phyloP scores from a whole-genome alignment of 2,888 invertebrate genomes.

The Ophioninae sp. region DNA sequence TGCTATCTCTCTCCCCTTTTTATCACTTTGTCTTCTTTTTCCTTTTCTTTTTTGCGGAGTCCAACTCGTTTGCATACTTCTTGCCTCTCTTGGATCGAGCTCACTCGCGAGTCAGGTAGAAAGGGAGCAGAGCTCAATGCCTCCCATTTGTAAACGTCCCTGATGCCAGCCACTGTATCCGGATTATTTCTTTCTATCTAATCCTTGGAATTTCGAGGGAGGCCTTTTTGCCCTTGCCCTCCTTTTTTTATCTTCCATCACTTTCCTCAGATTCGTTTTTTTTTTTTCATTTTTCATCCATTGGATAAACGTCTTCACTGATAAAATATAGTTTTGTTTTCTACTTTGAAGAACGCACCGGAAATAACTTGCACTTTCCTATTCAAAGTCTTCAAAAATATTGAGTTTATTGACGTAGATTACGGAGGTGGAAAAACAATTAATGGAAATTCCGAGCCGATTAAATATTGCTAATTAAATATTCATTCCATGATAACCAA shows the following conservation, averaged over 20 bases:
- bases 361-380: background rate
- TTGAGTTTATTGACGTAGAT: too few relatives aligned
- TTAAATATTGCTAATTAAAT: background rate
- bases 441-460: background rate
- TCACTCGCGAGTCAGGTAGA: constrained; percentile 41
- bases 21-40: constrained; percentile 37
- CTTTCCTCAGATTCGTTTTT: constrained; percentile 19
- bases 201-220: constrained; percentile 61
- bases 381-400: background rate
- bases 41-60: constrained; percentile 44
- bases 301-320: constrained; percentile 12
- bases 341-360: background rate
- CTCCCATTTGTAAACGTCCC: constrained; percentile 74
- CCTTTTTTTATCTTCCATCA: constrained; percentile 37
- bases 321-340: constrained; percentile 19
- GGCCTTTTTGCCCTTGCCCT: constrained; percentile 42
- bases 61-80: constrained; percentile 49
- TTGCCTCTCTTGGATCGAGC: constrained; percentile 55
- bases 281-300: constrained; percentile 10
- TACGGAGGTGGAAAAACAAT: background rate
- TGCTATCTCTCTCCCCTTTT: constrained; percentile 30
- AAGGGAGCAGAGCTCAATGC: constrained; percentile 64
- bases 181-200: constrained; percentile 74
- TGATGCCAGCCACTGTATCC: constrained; percentile 67
- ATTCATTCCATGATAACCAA: background rate